A percentile compares a stretch with the other conserved stretches of the same genome.
These are phyloP conservation scores for Pseudobourletiella spinata DNA, from an alignment of 1,140 invertebrate genomes.

Conservation along the genomic window DNA sequence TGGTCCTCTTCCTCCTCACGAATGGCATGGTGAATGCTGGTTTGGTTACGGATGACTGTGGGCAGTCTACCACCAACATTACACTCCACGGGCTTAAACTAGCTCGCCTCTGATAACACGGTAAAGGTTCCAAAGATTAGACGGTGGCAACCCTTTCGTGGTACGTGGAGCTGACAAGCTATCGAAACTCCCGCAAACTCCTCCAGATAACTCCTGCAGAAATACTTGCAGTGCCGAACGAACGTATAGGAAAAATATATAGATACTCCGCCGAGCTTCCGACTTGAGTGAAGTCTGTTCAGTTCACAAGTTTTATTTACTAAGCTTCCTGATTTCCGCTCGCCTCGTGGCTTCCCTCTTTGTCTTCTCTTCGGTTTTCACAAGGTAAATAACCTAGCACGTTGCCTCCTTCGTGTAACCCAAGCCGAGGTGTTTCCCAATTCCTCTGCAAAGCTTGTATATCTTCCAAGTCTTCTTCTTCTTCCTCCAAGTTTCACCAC, in stretches of 20 bases:
- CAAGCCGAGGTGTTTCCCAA: too few species aligned
- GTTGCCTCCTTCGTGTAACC: too few species aligned
- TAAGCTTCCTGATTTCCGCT: too few species aligned
- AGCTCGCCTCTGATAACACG: background rate
- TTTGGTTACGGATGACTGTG: background rate
- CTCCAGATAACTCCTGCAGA: background rate
- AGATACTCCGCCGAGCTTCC: background rate
- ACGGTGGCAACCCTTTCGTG: background rate
- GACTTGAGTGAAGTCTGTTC: too few species aligned
- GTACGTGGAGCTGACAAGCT: background rate
- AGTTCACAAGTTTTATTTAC: too few species aligned
- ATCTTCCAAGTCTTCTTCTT: too few species aligned
- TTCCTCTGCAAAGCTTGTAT: too few species aligned
- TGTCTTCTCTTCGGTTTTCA: too few species aligned
- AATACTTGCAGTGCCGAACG: background rate
- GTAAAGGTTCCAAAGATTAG: background rate
- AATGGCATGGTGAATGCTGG: constrained; percentile 11
- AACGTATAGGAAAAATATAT: background rate
- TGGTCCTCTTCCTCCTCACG: constrained; percentile 5
- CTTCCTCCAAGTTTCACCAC: too few species aligned
- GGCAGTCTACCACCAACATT: background rate
- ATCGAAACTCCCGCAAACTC: background rate
- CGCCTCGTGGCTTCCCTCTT: too few species aligned
- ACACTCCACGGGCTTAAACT: background rate
- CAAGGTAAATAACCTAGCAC: too few species aligned